These are phyloP conservation scores for Corythaixoides concolor DNA, from an alignment of 2,113 vertebrate species.

Conservation along the genomic window DNA sequence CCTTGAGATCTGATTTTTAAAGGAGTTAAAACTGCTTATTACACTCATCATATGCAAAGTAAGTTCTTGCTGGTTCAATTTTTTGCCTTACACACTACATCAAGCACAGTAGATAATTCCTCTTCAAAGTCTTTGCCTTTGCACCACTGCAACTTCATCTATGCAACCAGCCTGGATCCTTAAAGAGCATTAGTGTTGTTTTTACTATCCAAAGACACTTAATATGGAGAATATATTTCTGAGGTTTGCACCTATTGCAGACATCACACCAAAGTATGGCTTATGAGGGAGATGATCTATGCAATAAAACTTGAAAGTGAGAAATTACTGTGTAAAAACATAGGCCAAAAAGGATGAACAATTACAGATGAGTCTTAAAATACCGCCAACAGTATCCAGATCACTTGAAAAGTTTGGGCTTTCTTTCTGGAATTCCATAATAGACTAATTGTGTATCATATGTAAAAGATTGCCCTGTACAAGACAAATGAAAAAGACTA, in stretches of 20 bases:
- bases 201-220: not conserved
- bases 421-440: not conserved
- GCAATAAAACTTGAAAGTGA: not conserved
- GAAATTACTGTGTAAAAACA: not conserved
- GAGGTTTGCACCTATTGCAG: not conserved
- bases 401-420: not conserved
- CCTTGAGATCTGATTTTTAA: not conserved
- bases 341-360: not conserved
- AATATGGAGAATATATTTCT: not conserved
- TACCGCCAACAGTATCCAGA: not conserved
- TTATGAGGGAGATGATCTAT: not conserved
- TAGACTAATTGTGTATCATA: not conserved
- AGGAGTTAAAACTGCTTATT: not conserved
- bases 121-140: not conserved
- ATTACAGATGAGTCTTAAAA: not conserved
- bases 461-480: not conserved
- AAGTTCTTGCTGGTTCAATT: not conserved
- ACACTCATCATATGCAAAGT: not conserved
- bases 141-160: not conserved
- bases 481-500: not conserved
- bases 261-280: not conserved
- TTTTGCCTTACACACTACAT: not conserved
- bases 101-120: not conserved
- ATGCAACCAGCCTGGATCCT: not conserved
- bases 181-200: not conserved